Evolutionary conservation across 1,140 invertebrate genomes (phyloP).

Genomic region (Batillaria attramentaria): DNA sequence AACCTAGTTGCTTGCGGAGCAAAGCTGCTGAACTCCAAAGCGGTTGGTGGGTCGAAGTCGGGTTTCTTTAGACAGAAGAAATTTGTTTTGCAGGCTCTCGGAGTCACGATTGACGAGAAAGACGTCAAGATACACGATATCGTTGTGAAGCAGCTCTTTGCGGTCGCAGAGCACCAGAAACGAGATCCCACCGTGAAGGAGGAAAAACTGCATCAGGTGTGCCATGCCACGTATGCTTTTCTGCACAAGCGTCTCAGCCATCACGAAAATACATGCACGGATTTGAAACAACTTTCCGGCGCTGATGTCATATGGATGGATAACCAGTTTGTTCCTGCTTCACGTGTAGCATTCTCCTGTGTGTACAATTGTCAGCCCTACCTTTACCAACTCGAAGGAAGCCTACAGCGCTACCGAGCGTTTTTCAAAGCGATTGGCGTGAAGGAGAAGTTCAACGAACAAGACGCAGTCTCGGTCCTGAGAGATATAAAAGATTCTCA

Average conservation of each 20-base stretch:
- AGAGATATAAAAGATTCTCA: not conserved
- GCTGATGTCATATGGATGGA: slow-evolving; percentile 20
- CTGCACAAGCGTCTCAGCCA: not conserved
- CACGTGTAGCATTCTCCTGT: slow-evolving; percentile 33
- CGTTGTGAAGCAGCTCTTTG: not conserved
- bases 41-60: not conserved
- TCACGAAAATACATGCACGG: not conserved
- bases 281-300: not conserved
- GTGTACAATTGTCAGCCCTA: slow-evolving; percentile 39
- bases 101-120: not conserved
- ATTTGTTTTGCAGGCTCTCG: too few species aligned
- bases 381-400: slow-evolving; percentile 36
- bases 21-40: not conserved
- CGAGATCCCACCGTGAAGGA: not conserved
- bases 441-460: not conserved
- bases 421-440: slow-evolving; percentile 30
- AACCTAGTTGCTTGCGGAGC: not conserved
- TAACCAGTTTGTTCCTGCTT: slow-evolving; percentile 29
- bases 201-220: not conserved
- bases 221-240: not conserved
- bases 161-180: not conserved
- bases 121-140: too few species aligned
- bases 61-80: not conserved
- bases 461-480: slow-evolving; percentile 4
- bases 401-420: not conserved